These are phyloP conservation scores for Nymphalis urticae DNA, from an alignment of 2,888 invertebrate genomes.

Conservation along the genomic window DNA sequence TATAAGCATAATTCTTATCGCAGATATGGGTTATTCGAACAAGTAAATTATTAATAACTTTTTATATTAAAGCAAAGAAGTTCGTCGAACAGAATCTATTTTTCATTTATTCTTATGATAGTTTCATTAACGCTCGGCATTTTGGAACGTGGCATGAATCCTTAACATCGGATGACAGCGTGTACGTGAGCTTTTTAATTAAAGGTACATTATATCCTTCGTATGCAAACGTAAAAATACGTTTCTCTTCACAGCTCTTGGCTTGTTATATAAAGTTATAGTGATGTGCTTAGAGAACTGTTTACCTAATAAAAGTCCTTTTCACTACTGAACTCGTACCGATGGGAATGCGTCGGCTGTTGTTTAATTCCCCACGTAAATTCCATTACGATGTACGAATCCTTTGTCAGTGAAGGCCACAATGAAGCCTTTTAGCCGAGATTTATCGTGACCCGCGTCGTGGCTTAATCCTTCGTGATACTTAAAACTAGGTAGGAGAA, in stretches of 20 bases:
- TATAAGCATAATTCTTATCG: neutral
- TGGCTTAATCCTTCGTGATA: constrained; percentile 27
- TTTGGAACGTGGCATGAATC: neutral
- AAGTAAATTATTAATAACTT: too few relatives aligned
- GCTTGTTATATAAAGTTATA: neutral
- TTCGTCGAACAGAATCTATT: neutral
- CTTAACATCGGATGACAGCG: neutral
- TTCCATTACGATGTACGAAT: constrained; percentile 47
- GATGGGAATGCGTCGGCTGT: constrained; percentile 26
- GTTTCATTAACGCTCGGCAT: neutral
- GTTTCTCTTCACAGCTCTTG: too few relatives aligned
- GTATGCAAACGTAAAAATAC: neutral
- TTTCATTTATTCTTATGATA: neutral
- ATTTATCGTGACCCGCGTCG: constrained; percentile 54
- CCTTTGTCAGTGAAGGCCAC: constrained; percentile 59
- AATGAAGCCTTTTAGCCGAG: constrained; percentile 61
- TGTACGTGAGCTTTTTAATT: constrained; percentile 8
- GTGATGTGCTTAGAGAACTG: neutral
- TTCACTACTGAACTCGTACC: constrained; percentile 7
- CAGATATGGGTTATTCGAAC: neutral
- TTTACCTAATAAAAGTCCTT: neutral
- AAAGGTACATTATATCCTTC: neutral
- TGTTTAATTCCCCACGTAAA: constrained; percentile 55
- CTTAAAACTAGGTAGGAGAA: constrained; percentile 17
- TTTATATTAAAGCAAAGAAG: too few relatives aligned